phyloP scores from a whole-genome alignment of 2,797 vertebrate genomes.

The Gymnothorax reevesii region DNA sequence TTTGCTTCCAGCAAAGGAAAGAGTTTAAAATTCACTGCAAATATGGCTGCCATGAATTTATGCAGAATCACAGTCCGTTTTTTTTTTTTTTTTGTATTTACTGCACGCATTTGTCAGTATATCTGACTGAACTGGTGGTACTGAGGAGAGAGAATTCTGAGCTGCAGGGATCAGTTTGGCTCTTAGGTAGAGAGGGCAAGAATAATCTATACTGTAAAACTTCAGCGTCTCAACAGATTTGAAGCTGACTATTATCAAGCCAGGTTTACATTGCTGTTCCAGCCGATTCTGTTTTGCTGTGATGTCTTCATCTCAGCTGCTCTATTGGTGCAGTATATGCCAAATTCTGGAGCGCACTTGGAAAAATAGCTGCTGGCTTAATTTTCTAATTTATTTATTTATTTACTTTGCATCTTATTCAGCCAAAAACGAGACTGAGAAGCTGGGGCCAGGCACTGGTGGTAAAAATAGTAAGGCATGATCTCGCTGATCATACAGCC shows the following conservation, averaged over 20 bases:
- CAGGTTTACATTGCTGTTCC: conserved; percentile 33
- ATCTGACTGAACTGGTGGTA: conserved; percentile 28
- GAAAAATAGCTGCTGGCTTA: conserved; percentile 56
- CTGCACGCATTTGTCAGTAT: conserved; percentile 31
- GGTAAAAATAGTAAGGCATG: conserved; percentile 53
- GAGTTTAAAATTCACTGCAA: conserved; percentile 34
- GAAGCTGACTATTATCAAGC: conserved; percentile 35
- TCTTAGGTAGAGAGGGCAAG: conserved; percentile 46
- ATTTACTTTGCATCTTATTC: conserved; percentile 39
- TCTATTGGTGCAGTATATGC: conserved; percentile 42
- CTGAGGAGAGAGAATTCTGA: conserved; percentile 41
- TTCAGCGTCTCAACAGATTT: conserved; percentile 43
- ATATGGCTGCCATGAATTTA: conserved; percentile 40
- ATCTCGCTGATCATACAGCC: conserved; percentile 51
- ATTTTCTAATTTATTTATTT: conserved; percentile 41
- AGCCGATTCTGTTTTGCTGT: conserved; percentile 40
- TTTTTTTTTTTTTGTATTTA: conserved; percentile 18
- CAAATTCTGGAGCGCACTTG: conserved; percentile 38
- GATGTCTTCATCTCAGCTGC: conserved; percentile 51
- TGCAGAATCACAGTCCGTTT: conserved; percentile 34
- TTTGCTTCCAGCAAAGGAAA: conserved; percentile 42
- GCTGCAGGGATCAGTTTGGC: conserved; percentile 38
- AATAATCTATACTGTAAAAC: conserved; percentile 41
- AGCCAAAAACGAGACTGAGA: conserved; percentile 53
- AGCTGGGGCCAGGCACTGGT: conserved; percentile 42